phyloP scores from a whole-genome alignment of 2,888 invertebrate species.

The Scaptomyza polygonia region DNA sequence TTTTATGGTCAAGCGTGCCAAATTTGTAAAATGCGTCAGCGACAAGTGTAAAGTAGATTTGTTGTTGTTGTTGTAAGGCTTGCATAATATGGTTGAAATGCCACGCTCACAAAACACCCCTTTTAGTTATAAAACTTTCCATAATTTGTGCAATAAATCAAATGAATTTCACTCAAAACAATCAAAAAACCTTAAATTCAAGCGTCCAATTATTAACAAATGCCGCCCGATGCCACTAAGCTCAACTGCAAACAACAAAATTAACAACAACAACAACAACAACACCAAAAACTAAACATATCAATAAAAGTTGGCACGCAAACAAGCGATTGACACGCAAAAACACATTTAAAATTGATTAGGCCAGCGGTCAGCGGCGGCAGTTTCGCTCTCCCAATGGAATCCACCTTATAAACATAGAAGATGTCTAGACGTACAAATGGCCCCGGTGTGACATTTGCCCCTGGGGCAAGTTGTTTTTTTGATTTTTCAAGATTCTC shows the following conservation, averaged over 20 bases:
- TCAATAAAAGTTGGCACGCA: slow-evolving; percentile 78
- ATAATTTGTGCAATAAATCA: slow-evolving; percentile 79
- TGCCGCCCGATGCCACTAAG: slow-evolving; percentile 40
- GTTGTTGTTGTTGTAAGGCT: slow-evolving; percentile 51
- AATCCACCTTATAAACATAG: slow-evolving; percentile 49
- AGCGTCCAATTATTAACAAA: slow-evolving; percentile 71
- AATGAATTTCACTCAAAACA: slow-evolving; percentile 77
- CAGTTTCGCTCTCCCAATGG: slow-evolving; percentile 20
- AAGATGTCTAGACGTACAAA: slow-evolving; percentile 70
- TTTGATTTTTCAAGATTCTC: neutral
- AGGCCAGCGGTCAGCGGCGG: slow-evolving; percentile 49
- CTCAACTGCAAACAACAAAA: slow-evolving; percentile 6
- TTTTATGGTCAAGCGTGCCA: slow-evolving; percentile 79
- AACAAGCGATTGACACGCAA: slow-evolving; percentile 80
- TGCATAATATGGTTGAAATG: slow-evolving; percentile 56
- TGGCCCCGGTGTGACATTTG: slow-evolving; percentile 72
- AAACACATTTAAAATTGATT: slow-evolving; percentile 80
- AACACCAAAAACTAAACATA: slow-evolving; percentile 61
- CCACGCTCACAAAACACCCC: slow-evolving; percentile 23
- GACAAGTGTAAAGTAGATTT: slow-evolving; percentile 71
- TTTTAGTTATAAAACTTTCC: slow-evolving; percentile 52
- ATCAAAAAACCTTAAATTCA: slow-evolving; percentile 68
- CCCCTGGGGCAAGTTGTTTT: slow-evolving; percentile 51
- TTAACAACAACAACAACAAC: slow-evolving; percentile 33
- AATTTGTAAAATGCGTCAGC: slow-evolving; percentile 77